A percentile compares a stretch with the other conserved stretches of the same genome.
Evolutionary conservation across 2,113 vertebrate species (phyloP).

Genomic region (Dicerorhinus sumatrensis): DNA sequence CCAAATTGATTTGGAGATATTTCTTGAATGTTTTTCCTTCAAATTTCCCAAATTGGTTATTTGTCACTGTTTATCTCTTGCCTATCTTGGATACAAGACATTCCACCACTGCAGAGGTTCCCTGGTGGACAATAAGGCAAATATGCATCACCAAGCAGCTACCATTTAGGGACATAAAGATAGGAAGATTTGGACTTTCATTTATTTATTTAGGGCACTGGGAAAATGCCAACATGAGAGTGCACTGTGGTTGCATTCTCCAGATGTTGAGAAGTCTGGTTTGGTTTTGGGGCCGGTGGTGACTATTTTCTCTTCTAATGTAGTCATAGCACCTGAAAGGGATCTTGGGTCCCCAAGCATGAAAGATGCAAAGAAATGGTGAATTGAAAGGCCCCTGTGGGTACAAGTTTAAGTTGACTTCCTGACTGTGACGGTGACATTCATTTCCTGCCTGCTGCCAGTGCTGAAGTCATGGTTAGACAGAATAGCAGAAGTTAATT

Average conservation of each 20-base stretch:
- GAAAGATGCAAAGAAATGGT: slow-evolving; percentile 57
- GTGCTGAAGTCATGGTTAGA: slow-evolving; percentile 34
- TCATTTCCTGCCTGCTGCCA: slow-evolving; percentile 72
- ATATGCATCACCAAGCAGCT: neutral
- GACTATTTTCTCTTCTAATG: slow-evolving; percentile 52
- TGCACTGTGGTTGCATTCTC: neutral
- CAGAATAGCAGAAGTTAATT: slow-evolving; percentile 75
- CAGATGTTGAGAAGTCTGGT: slow-evolving; percentile 64
- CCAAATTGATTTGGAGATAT: slow-evolving; percentile 34
- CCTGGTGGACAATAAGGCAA: neutral
- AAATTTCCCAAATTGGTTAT: neutral
- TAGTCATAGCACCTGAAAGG: slow-evolving; percentile 53
- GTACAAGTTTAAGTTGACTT: slow-evolving; percentile 40
- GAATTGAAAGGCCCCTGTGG: slow-evolving; percentile 53
- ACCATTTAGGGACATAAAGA: neutral
- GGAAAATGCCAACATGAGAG: neutral
- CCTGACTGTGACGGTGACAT: slow-evolving; percentile 45
- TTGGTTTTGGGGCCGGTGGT: neutral
- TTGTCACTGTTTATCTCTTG: slow-evolving; percentile 45
- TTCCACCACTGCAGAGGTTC: neutral
- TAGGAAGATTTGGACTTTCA: neutral
- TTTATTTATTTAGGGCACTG: slow-evolving; percentile 1
- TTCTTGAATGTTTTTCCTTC: neutral
- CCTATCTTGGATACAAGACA: neutral
- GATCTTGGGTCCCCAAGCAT: slow-evolving; percentile 43